Conservation (phyloP, 2,797 vertebrate species). For the Streptopelia turtur region DNA sequence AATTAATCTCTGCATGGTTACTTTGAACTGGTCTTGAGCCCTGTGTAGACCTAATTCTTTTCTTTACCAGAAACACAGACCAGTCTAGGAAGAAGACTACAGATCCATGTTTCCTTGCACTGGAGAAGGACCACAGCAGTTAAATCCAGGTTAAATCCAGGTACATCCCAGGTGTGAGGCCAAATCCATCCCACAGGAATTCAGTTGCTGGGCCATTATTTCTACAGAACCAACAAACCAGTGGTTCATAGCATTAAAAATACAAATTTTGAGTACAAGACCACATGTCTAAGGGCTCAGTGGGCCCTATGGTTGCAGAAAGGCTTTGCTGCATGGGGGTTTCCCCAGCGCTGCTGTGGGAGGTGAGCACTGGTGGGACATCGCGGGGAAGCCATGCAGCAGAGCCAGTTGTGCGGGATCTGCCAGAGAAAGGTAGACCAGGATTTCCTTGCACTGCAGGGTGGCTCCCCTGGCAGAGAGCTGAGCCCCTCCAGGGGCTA, state of each 20-base stretch:
- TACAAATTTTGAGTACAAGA: neutral
- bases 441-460: neutral
- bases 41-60: neutral
- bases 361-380: neutral
- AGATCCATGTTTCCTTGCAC: neutral
- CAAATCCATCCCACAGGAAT: neutral
- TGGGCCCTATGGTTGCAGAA: neutral
- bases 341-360: neutral
- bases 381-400: neutral
- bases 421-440: neutral
- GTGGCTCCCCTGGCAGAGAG: neutral
- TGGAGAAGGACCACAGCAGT: neutral
- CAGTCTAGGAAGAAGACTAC: neutral
- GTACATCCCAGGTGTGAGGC: neutral
- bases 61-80: neutral
- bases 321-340: neutral
- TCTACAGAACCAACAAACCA: neutral
- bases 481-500: neutral
- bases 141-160: neutral
- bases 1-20: neutral
- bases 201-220: neutral
- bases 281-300: neutral
- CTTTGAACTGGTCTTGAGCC: neutral
- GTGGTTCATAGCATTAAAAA: neutral
- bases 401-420: fast-evolving